Percentiles rank a stretch among this genome's conserved stretches.
Evolutionary conservation across 35 echinoderm and acorn worm species (phyloP).

Genomic region (Chiridota heheva): DNA sequence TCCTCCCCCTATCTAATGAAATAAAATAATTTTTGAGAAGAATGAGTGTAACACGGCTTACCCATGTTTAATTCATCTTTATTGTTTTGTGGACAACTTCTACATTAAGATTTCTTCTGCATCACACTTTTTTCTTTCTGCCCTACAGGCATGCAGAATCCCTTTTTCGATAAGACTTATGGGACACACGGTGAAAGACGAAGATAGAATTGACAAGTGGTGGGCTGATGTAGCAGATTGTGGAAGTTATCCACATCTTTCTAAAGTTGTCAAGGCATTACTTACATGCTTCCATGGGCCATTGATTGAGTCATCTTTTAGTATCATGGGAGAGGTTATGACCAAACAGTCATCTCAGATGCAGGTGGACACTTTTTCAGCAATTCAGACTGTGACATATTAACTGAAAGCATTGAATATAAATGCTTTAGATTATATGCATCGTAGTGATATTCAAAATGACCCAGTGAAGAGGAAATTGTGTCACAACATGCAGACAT

Average conservation of each 20-base stretch:
- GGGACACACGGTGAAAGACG: background rate
- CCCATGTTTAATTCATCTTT: too few species aligned
- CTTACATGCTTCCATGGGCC: constrained; percentile 45
- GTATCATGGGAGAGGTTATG: constrained; percentile 13
- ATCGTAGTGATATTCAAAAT: background rate
- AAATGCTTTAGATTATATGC: constrained; percentile 10
- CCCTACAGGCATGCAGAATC: too few species aligned
- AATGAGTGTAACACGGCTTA: too few species aligned
- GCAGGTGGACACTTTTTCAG: constrained; percentile 31
- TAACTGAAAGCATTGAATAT: background rate
- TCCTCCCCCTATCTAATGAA: too few species aligned
- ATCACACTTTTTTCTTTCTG: too few species aligned
- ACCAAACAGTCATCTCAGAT: constrained; percentile 3
- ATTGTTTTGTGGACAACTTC: too few species aligned
- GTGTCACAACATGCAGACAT: constrained; percentile 1
- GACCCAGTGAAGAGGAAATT: constrained; percentile 24
- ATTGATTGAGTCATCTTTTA: constrained; percentile 48
- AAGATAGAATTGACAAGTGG: background rate
- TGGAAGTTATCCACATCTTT: constrained; percentile 32
- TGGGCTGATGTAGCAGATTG: background rate
- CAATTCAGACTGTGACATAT: constrained; percentile 28
- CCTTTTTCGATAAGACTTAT: too few species aligned
- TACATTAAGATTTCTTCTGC: too few species aligned
- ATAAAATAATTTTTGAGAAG: too few species aligned
- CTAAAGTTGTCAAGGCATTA: constrained; percentile 36